Evolutionary conservation across 2,888 invertebrate genomes (phyloP), one percentile per base, ranked within the genome.

Genomic region (Gymnosoma rotundatum): DNA sequence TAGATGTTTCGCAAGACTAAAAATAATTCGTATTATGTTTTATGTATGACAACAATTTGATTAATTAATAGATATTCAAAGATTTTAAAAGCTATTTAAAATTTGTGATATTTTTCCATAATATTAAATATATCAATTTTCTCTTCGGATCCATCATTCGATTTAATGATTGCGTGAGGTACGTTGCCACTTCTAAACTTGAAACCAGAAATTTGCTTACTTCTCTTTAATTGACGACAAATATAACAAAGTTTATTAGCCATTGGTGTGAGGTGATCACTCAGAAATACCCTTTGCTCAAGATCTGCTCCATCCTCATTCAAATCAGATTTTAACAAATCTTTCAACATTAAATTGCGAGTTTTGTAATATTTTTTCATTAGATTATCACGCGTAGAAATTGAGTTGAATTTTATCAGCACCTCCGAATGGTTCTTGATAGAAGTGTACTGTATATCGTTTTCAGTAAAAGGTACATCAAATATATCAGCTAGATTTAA

Each of bases 201-300:
- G 36, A 66, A 66, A 25, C 18, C 32, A 50, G 66, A 12, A 32
- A 66, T 66, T 16, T 14, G 50, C 3, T 66, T 66, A 38, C 20
- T 42, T n/a, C 10, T 25, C n/a, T 66, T 45, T 25, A 66, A 48
- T 32, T 50, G 32, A 8, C 66, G 66, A 48, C 66, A 66, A 20
- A 66, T 16, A 66, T 32, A 66, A 50, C 48, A 50, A 8, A 66
- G 32, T 20, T 66, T 66, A 10, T 32, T 66, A 25, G 66, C 66
- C 66, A 66, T 66, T 4, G 66, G 66, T 12, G 66, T 66, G 9
- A 66, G 32, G 16, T 66, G 66, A 25, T 66, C 66, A 25, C 14
- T 66, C 8, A 66, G 48, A 8, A 48, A 66, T 14, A 66, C 25
- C n/a, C 66, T 66, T 36, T n/a, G 25, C 3, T 48, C 50, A n/a